Evolutionary conservation across 2,888 invertebrate species (phyloP).

Genomic region (Parelbella ahira): DNA sequence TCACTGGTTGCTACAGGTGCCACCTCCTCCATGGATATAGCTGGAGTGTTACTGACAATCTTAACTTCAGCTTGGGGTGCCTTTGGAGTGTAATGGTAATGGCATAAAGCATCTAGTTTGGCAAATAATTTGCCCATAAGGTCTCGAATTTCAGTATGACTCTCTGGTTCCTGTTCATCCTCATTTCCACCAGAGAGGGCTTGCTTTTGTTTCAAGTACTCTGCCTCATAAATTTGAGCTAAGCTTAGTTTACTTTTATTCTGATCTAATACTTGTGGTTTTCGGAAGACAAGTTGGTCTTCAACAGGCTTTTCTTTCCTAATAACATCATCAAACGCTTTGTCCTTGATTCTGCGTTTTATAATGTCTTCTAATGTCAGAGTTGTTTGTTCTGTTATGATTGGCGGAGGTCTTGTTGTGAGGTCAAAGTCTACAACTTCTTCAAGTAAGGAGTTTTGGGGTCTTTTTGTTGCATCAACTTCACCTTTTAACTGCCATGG

Average conservation of each 20-base stretch:
- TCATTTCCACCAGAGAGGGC: conserved; percentile 77
- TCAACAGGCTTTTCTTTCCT: conserved; percentile 92
- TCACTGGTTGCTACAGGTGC: conserved; percentile 94
- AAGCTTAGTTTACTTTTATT: conserved; percentile 96
- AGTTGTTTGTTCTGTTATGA: conserved; percentile 95
- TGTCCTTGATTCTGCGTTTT: conserved; percentile 93
- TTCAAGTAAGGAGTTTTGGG: conserved; percentile 95
- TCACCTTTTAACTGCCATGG: conserved; percentile 98
- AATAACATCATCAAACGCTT: conserved; percentile 96
- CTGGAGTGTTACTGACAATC: conserved; percentile 94
- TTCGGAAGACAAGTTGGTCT: conserved; percentile 91
- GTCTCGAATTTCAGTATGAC: conserved; percentile 88
- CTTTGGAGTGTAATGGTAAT: conserved; percentile 97
- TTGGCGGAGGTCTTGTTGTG: conserved; percentile 90
- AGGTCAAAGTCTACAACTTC: conserved; percentile 95
- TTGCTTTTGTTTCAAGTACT: conserved; percentile 86
- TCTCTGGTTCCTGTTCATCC: conserved; percentile 84
- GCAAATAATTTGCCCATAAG: conserved; percentile 88
- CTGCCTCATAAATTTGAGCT: conserved; percentile 96
- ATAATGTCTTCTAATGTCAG: conserved; percentile 93
- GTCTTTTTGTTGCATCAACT: conserved; percentile 87
- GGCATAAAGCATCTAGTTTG: conserved; percentile 94
- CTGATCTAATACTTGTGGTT: conserved; percentile 92
- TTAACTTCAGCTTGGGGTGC: conserved; percentile 91
- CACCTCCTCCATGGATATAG: conserved; percentile 96